Conservation (phyloP, 2,888 invertebrate genomes). For the Cactoblastis cactorum region DNA sequence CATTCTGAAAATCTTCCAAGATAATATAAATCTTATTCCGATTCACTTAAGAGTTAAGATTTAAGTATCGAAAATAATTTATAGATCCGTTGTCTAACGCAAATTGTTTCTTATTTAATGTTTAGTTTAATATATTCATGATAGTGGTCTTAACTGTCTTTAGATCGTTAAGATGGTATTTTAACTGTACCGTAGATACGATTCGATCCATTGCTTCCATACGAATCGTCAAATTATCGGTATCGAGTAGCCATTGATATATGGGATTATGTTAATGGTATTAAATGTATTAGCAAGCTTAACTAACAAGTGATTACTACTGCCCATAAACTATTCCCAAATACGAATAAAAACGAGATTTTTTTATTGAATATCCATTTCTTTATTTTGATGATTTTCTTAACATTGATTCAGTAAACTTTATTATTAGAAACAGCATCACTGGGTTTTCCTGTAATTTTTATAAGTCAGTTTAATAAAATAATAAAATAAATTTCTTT, state of each 20-base stretch:
- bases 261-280: slow-evolving; percentile 52
- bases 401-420: not conserved
- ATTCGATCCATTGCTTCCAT: slow-evolving; percentile 50
- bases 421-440: not conserved
- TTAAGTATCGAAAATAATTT: slow-evolving; percentile 9
- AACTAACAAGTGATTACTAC: slow-evolving; percentile 41
- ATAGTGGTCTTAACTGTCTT: slow-evolving; percentile 54
- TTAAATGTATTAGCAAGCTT: slow-evolving; percentile 41
- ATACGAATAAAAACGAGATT: slow-evolving; percentile 18
- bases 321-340: slow-evolving; percentile 23
- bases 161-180: slow-evolving; percentile 55
- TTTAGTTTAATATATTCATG: slow-evolving; percentile 62
- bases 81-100: slow-evolving; percentile 24
- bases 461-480: not conserved
- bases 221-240: slow-evolving; percentile 56
- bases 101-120: slow-evolving; percentile 54
- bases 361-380: slow-evolving; percentile 17
- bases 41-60: slow-evolving; percentile 7
- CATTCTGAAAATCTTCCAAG: slow-evolving; percentile 13
- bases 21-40: slow-evolving; percentile 18
- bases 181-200: slow-evolving; percentile 57
- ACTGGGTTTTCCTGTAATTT: not conserved
- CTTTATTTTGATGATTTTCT: slow-evolving; percentile 5
- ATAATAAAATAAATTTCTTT: too few species aligned
- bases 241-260: slow-evolving; percentile 52